Conservation (phyloP, 2,888 invertebrate species). For the Calameuta filiformis region DNA sequence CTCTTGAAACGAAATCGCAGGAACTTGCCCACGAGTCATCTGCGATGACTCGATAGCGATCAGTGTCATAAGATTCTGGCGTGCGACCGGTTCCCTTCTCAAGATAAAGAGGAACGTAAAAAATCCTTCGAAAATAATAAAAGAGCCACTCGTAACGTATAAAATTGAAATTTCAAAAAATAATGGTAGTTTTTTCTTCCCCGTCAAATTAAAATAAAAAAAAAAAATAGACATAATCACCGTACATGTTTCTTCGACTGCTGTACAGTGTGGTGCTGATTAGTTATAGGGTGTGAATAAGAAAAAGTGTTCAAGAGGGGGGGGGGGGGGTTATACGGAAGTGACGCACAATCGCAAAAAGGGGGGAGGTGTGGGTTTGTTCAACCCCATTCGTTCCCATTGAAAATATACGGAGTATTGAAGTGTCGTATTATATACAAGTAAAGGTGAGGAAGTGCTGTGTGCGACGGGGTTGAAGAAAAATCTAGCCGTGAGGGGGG, state of each 20-base stretch:
- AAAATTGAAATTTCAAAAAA: neutral
- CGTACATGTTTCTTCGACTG: neutral
- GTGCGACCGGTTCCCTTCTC: neutral
- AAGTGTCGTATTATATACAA: neutral
- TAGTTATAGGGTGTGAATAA: neutral
- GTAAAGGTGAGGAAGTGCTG: neutral
- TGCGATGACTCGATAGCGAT: neutral
- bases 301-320: neutral
- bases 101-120: neutral
- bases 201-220: neutral
- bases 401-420: neutral
- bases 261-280: neutral
- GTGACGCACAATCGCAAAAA: neutral
- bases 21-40: neutral
- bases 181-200: neutral
- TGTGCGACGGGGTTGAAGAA: neutral
- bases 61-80: neutral
- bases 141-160: neutral
- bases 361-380: neutral
- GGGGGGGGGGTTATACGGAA: neutral
- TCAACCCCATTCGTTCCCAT: neutral
- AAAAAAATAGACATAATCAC: no score
- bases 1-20: neutral
- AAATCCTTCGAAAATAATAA: neutral
- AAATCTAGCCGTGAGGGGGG: constrained; percentile 48